These are phyloP conservation scores for Tupaia chinensis DNA, from an alignment of 2,113 vertebrate species.

Conservation along the genomic window DNA sequence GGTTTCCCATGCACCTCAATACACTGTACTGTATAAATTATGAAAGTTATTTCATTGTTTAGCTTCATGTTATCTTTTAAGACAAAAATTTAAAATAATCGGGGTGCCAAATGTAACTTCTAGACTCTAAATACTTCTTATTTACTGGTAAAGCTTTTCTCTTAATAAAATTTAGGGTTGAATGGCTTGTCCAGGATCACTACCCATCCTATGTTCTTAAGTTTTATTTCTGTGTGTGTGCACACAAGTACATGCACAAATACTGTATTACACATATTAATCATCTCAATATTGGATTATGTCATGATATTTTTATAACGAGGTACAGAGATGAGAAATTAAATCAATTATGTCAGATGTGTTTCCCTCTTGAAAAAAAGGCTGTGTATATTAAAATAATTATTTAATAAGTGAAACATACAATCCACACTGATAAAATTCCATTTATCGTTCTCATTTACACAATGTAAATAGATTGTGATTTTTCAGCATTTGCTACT, in stretches of 20 bases:
- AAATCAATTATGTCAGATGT: neutral
- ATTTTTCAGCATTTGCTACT: neutral
- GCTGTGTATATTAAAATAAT: neutral
- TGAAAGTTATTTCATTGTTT: neutral
- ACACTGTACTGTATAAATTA: neutral
- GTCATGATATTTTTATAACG: neutral
- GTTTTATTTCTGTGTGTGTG: too few species aligned
- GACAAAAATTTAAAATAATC: too few species aligned
- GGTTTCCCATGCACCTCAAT: neutral
- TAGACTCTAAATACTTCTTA: neutral
- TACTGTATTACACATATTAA: too few species aligned
- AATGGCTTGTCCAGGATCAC: neutral
- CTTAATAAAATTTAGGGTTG: neutral
- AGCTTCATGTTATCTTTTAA: neutral
- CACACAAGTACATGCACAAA: too few species aligned
- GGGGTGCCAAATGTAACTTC: neutral
- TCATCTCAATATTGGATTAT: neutral
- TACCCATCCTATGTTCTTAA: neutral
- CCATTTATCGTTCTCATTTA: neutral
- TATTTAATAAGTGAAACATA: neutral
- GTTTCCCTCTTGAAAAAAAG: neutral
- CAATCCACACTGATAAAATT: neutral
- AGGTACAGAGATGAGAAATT: neutral
- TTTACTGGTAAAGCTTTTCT: neutral
- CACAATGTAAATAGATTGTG: neutral